Evolutionary conservation across 2,113 vertebrate genomes (phyloP).

Genomic region (Tachycineta bicolor): DNA sequence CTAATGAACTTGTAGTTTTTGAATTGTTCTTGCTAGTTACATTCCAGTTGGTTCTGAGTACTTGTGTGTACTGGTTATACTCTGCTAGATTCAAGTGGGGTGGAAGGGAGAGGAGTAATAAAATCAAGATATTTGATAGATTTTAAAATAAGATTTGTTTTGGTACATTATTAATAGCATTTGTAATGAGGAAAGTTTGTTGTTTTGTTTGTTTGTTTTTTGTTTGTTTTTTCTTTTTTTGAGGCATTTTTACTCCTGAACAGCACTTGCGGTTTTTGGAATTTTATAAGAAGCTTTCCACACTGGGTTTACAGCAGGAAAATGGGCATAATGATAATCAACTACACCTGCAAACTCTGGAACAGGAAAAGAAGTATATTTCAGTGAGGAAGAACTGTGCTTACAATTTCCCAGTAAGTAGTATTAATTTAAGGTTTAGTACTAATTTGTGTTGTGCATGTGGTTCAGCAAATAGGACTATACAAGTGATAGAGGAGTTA

Average conservation of each 20-base stretch:
- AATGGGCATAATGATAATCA: conserved; percentile 86
- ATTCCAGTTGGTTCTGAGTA: background rate
- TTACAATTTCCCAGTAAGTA: conserved; percentile 91
- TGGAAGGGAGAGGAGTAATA: background rate
- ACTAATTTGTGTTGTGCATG: background rate
- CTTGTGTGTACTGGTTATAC: background rate
- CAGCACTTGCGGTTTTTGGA: conserved; percentile 90
- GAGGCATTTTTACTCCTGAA: conserved; percentile 90
- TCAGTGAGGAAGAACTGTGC: conserved; percentile 93
- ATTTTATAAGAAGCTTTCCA: conserved; percentile 90
- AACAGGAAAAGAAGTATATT: conserved; percentile 85
- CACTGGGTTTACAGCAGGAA: conserved; percentile 87
- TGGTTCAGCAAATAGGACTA: background rate
- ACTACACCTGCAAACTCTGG: conserved; percentile 78
- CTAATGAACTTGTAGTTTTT: background rate
- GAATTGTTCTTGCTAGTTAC: background rate
- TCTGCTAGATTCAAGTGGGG: background rate
- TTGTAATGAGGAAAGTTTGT: conserved; percentile 6
- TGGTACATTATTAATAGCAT: background rate
- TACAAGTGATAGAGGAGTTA: background rate
- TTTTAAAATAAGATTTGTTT: background rate
- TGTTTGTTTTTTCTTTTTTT: conserved; percentile 1
- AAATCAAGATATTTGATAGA: background rate
- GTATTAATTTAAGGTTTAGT: background rate
- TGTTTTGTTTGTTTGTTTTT: background rate